Conservation (phyloP, 2,888 invertebrate genomes). For the Elysia crispata region DNA sequence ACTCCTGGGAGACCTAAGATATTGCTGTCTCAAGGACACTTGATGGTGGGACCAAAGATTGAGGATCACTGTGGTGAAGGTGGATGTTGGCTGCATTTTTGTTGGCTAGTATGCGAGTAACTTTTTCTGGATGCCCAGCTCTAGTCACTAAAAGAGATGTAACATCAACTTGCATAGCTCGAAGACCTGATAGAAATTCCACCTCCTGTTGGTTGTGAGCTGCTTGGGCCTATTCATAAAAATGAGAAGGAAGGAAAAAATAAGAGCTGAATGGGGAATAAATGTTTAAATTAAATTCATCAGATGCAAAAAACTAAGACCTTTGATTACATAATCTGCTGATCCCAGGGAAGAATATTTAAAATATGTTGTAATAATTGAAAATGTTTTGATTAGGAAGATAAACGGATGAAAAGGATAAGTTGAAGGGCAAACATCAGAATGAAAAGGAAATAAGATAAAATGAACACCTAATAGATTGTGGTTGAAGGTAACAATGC, state of each 20-base stretch:
- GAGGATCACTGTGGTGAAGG: constrained; percentile 45
- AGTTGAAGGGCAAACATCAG: too few species aligned
- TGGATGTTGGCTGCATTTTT: constrained; percentile 41
- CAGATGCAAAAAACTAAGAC: not conserved
- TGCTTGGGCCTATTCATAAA: constrained; percentile 58
- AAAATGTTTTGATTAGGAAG: too few species aligned
- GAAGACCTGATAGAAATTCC: constrained; percentile 60
- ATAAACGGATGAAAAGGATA: too few species aligned
- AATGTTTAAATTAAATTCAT: not conserved
- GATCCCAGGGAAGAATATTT: not conserved
- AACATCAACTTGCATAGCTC: constrained; percentile 65
- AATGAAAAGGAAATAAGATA: too few species aligned
- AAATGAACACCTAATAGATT: too few species aligned
- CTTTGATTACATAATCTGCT: not conserved
- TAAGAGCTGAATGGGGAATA: not conserved
- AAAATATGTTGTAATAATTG: too few species aligned
- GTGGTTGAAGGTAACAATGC: too few species aligned
- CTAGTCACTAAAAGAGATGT: constrained; percentile 61
- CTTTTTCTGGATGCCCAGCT: constrained; percentile 61
- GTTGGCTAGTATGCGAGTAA: constrained; percentile 63
- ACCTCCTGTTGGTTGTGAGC: constrained; percentile 59
- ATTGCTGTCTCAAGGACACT: not conserved
- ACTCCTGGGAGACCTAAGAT: too few species aligned
- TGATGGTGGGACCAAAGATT: not conserved
- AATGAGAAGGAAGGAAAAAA: not conserved